These are phyloP conservation scores for Liodrosophila aerea DNA, from an alignment of 2,888 invertebrate genomes.

Conservation along the genomic window DNA sequence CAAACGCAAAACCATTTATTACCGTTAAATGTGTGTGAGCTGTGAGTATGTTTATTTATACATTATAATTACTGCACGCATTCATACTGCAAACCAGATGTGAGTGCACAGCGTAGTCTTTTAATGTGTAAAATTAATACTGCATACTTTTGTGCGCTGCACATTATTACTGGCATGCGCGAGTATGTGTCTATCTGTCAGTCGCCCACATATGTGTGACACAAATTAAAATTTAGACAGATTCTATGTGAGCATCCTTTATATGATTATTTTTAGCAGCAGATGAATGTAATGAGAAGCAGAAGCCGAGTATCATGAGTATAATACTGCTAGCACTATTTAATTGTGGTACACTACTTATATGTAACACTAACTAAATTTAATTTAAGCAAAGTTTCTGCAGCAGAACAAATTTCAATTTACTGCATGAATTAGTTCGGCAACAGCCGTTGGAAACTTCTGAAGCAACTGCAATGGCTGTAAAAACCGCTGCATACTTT, in stretches of 20 bases:
- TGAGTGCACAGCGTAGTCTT: conserved; percentile 11
- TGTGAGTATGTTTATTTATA: conserved; percentile 31
- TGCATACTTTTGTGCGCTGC: conserved; percentile 43
- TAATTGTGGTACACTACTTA: too few species aligned
- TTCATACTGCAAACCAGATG: neutral
- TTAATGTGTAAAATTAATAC: conserved; percentile 53
- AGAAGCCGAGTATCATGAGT: too few species aligned
- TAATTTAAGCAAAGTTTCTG: too few species aligned
- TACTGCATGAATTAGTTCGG: neutral
- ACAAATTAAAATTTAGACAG: neutral
- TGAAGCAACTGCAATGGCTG: neutral
- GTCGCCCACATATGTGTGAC: conserved; percentile 3
- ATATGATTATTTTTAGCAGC: too few species aligned
- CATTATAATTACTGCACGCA: conserved; percentile 24
- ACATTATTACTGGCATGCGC: conserved; percentile 22
- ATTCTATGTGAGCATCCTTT: too few species aligned
- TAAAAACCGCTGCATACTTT: conserved; percentile 10
- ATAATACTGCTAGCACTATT: too few species aligned
- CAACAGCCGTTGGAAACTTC: too few species aligned
- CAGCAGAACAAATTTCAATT: too few species aligned
- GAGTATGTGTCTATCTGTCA: neutral
- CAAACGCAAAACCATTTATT: neutral
- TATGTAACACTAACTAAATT: too few species aligned
- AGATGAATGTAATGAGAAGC: too few species aligned
- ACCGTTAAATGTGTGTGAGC: conserved; percentile 1